Percentiles rank a stretch among this genome's conserved stretches.
phyloP scores from a whole-genome alignment of 2,888 invertebrate species.

The Parnassius smintheus region DNA sequence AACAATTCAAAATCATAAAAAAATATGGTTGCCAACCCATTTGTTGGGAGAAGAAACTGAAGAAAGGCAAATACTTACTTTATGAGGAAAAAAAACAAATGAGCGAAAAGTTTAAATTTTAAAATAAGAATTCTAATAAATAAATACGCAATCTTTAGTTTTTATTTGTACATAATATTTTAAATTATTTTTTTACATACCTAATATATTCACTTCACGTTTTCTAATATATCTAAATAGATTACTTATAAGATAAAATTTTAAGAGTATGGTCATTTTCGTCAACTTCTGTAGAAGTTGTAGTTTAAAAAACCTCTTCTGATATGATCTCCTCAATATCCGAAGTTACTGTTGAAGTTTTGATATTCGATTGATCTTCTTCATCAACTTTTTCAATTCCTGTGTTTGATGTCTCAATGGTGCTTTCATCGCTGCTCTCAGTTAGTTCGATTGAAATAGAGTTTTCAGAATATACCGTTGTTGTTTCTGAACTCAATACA shows the following conservation, averaged over 20 bases:
- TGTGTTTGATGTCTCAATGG: background rate
- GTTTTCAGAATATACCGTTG: background rate
- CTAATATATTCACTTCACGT: background rate
- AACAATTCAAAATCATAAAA: too few relatives aligned
- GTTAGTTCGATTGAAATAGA: background rate
- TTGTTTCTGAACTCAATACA: background rate
- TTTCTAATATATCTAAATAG: background rate
- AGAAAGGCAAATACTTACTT: too few relatives aligned
- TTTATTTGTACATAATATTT: background rate
- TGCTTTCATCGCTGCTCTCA: background rate
- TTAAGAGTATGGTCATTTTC: background rate
- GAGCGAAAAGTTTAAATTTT: too few relatives aligned
- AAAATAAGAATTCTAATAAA: too few relatives aligned
- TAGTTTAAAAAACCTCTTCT: background rate
- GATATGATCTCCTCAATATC: background rate
- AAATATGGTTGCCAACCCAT: too few relatives aligned
- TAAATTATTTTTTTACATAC: background rate
- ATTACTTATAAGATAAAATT: background rate
- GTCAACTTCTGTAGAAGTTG: background rate
- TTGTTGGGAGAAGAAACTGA: too few relatives aligned
- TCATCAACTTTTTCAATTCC: background rate
- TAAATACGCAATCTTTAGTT: background rate
- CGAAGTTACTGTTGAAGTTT: background rate
- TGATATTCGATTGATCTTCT: background rate
- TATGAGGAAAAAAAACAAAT: too few relatives aligned